Evolutionary conservation across 2,113 vertebrate species (phyloP).

Genomic region (Sisor rabdophorus): DNA sequence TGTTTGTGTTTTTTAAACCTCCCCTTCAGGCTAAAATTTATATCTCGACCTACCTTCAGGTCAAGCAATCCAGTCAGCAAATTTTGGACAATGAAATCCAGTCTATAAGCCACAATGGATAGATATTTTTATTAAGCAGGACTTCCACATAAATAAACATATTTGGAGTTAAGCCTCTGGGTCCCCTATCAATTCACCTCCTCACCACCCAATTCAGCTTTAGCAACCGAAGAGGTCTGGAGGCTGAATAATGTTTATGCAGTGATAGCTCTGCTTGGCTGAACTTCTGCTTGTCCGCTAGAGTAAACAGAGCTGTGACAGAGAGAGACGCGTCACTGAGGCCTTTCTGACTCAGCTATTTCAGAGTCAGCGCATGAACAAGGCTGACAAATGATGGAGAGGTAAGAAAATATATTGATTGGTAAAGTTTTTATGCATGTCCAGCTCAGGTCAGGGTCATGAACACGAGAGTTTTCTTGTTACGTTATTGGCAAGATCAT

Average conservation of each 20-base stretch:
- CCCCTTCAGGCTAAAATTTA: constrained; percentile 17
- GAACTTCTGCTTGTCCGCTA: constrained; percentile 7
- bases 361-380: background rate
- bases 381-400: constrained; percentile 20
- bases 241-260: constrained; percentile 44
- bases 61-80: constrained; percentile 40
- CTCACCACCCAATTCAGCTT: background rate
- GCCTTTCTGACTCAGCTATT: constrained; percentile 35
- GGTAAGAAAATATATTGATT: constrained; percentile 4
- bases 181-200: constrained; percentile 35
- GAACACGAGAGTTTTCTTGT: background rate
- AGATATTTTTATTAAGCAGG: constrained; percentile 24
- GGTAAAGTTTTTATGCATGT: background rate
- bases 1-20: constrained; percentile 20
- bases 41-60: constrained; percentile 27
- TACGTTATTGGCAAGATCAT: background rate
- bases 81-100: constrained; percentile 42
- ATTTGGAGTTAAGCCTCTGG: constrained; percentile 8
- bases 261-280: constrained; percentile 42
- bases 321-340: constrained; percentile 21
- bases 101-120: background rate
- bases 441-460: constrained; percentile 1
- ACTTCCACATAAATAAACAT: constrained; percentile 46
- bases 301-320: constrained; percentile 43
- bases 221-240: background rate